Evolutionary conservation across 2,888 invertebrate genomes (phyloP), one percentile per base, ranked within the genome.

Genomic region (Conus canariensis): DNA sequence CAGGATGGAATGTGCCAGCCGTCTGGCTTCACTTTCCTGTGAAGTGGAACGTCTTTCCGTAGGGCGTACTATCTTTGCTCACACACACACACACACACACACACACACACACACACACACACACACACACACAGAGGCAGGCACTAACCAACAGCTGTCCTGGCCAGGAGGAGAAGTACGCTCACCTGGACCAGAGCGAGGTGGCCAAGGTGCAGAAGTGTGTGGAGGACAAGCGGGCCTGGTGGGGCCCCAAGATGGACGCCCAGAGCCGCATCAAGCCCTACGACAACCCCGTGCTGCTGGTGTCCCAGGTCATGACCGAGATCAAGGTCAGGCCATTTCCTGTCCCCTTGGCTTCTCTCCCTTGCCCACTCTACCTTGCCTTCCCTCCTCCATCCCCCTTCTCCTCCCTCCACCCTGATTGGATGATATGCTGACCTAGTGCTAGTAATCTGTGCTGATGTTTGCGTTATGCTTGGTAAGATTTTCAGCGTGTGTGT

Each of bases 191-290:
- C n/a, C 95, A 96, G 88, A 96, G 96, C 59, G 97, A 96, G 88
- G 98, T 98, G 67, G 99, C 99, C 93, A 97, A 99, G 74, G 97
- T 98, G 91, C 98, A 98, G 95, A 96, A 96, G 90, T 93, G 93
- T 87, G 89, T 98, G 74, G 97, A 97, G 91, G 97, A 97, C 94
- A 97, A 98, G 91, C 97, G 97, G 94, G 97, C 97, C 92, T 99
- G 99, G 99, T 97, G 98, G 90, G 98, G 99, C 94, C 97, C 97
- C 91, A 97, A 98, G 92, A 97, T 98, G 91, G 97, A 97, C 90
- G 97, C 97, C 93, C 97, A 98, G 89, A 90, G 89, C 77, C 80
- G 87, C 12, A 86, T 91, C 14, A 97, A 97, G 85, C 97, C 97
- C 90, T 97, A 98, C 93, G 97, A 97, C 94, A 97, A 98, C 95